Conservation (phyloP, 2,888 invertebrate species). For the Rhagonycha lutea region DNA sequence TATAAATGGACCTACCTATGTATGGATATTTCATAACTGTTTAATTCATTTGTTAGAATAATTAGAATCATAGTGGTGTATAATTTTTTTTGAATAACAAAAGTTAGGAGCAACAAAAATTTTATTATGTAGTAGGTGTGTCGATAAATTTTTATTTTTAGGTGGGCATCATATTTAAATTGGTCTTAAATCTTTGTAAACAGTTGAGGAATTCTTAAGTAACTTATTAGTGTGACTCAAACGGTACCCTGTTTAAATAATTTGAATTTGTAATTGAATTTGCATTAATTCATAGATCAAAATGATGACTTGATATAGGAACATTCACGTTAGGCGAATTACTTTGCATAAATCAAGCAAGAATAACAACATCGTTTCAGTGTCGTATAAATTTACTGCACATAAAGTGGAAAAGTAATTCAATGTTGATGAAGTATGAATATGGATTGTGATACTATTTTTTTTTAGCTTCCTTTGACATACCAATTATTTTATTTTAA, state of each 20-base stretch:
- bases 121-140: neutral
- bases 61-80: neutral
- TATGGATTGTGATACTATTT: neutral
- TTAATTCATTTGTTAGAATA: neutral
- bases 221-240: neutral
- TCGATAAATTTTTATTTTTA: neutral
- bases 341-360: neutral
- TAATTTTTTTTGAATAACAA: neutral
- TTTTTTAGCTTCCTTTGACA: neutral
- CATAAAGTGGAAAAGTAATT: neutral
- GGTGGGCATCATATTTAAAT: neutral
- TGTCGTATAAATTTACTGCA: neutral
- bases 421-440: neutral
- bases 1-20: neutral
- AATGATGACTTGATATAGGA: neutral
- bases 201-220: neutral
- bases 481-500: neutral
- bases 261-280: conserved; percentile 4
- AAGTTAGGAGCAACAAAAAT: neutral
- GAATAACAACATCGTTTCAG: neutral
- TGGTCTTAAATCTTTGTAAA: neutral
- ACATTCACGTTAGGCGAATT: neutral
- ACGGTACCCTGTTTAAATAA: neutral
- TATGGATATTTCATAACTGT: neutral
- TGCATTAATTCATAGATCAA: neutral